These are phyloP conservation scores for Actinopyga echinites DNA, from an alignment of 53 echinoderm and acorn worm species.

Conservation along the genomic window DNA sequence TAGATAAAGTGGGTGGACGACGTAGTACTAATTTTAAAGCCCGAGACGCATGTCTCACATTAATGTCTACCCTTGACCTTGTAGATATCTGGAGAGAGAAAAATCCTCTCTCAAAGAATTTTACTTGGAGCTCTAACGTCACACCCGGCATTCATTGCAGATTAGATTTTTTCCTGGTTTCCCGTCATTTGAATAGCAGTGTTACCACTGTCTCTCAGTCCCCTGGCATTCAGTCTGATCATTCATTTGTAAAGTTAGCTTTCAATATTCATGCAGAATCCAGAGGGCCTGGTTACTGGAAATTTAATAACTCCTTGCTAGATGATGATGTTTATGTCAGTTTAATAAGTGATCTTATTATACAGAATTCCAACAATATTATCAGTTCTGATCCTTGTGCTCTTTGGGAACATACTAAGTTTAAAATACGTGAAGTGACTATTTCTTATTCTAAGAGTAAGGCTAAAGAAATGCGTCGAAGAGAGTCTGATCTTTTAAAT, in stretches of 20 bases:
- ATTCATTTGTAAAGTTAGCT: neutral
- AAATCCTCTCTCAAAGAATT: neutral
- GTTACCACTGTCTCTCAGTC: neutral
- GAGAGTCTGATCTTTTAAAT: neutral
- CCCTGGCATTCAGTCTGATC: slow-evolving; percentile 11
- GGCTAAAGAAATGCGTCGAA: neutral
- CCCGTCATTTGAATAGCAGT: neutral
- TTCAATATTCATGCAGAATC: neutral
- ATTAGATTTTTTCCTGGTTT: neutral
- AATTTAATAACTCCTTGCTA: slow-evolving; percentile 13
- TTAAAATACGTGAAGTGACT: neutral
- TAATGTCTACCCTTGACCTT: neutral
- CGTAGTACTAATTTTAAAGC: neutral
- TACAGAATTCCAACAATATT: neutral
- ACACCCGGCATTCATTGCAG: slow-evolving; percentile 17
- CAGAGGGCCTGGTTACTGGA: slow-evolving; percentile 11
- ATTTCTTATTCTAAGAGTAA: neutral
- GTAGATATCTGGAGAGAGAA: neutral
- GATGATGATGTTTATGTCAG: neutral
- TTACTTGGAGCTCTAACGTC: neutral
- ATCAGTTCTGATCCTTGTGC: neutral
- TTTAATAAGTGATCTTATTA: neutral
- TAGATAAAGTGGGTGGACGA: neutral
- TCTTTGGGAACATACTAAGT: neutral
- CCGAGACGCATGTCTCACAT: neutral